phyloP scores from a whole-genome alignment of 2,797 vertebrate genomes.

The Lindbergichthys nudifrons region DNA sequence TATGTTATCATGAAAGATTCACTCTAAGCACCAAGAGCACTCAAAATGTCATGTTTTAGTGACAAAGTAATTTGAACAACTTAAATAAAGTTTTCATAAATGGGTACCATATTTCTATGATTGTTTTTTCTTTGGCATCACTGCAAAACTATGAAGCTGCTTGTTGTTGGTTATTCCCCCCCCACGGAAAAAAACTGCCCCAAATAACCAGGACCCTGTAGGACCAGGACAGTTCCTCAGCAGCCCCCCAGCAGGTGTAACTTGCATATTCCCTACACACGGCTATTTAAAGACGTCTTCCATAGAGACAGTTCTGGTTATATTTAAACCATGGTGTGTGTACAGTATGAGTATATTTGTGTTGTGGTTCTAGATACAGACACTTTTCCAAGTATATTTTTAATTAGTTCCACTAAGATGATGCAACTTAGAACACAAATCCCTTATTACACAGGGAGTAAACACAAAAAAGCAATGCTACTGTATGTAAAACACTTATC shows the following conservation, averaged over 20 bases:
- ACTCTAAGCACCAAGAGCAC: background rate
- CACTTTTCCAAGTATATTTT: background rate
- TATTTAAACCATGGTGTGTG: conserved; percentile 1
- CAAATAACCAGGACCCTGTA: background rate
- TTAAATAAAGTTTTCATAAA: background rate
- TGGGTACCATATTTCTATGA: background rate
- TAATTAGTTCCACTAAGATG: background rate
- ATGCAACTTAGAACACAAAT: background rate
- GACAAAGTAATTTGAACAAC: background rate
- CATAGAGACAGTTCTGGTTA: background rate
- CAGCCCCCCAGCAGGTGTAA: background rate
- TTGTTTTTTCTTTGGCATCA: background rate
- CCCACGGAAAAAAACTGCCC: background rate
- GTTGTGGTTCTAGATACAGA: background rate
- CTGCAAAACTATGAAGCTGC: background rate
- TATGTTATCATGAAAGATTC: background rate
- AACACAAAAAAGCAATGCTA: background rate
- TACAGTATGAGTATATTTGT: background rate
- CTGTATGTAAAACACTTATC: background rate
- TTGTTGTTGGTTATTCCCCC: background rate
- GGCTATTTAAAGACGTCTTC: background rate
- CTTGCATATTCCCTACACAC: background rate
- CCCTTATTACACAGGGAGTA: background rate
- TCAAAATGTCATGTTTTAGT: background rate
- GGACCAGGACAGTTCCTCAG: background rate